Base-by-base conservation (phyloP, 2,888 invertebrate genomes). In the Altica lythri region DNA sequence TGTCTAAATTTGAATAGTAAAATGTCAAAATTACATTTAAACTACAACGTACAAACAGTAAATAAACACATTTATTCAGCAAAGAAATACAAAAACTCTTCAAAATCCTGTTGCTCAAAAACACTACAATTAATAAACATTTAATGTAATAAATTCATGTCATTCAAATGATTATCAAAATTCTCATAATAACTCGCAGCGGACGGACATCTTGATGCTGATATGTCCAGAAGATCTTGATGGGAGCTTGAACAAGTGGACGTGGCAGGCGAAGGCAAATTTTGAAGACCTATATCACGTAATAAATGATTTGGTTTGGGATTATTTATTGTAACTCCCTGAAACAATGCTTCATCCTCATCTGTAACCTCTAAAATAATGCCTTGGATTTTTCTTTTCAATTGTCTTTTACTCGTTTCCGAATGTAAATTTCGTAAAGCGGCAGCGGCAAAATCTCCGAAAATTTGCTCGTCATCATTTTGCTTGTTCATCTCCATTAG, bases 381-480 rank as follows among this genome's bases (percentile, higher is more conserved):
- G 25, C 14, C 16, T 29, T 29, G 43, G 9, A 43, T 43, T 5
- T 19, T 29, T 43, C 42, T 25, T 29, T 29, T 43, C 14, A 29
- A 14, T 10, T 29, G 9, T 12, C 27, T 5, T 9, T 43, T 14
- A 13, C 10, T 14, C 1, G 12, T 13, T 18, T 25, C 27, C 5
- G 25, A 43, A 10, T 9, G 27, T 16, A 43, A 16, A 8, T 18
- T 5, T 18, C 43, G 43, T 5, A 43, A 9, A 16, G 25, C 29
- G 10, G 27, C n/a, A 10, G 43, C 43, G 10, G 27, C 43, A 43
- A 27, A 43, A 27, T 43, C 43, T 27, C 16, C 42, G 27, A 42
- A 25, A 27, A 27, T 42, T 42, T 27, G 27, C 14, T 25, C 10
- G 5, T 27, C 2, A 6, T 9, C 27, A n/a, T n/a, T n/a, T n/a